Percentiles rank a stretch among this genome's conserved stretches.
These are phyloP conservation scores for Phrynosoma platyrhinos DNA, from an alignment of 2,113 vertebrate species.

Conservation along the genomic window DNA sequence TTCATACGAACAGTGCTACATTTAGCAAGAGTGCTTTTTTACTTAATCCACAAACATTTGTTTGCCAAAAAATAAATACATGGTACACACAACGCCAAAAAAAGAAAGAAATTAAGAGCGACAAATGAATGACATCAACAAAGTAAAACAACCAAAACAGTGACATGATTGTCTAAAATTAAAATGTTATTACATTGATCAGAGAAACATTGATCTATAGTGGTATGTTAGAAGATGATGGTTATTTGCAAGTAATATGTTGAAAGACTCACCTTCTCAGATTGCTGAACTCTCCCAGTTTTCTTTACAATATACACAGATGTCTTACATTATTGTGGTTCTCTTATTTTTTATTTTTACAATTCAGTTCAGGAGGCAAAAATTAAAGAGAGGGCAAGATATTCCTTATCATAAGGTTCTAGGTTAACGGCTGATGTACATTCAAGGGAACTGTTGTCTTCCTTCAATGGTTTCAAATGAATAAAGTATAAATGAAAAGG, in stretches of 20 bases:
- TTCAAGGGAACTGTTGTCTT: slow-evolving; percentile 75
- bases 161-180: slow-evolving; percentile 98
- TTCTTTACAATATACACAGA: slow-evolving; percentile 84
- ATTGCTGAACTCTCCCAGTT: slow-evolving; percentile 78
- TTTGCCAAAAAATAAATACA: slow-evolving; percentile 99
- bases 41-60: slow-evolving; percentile 94
- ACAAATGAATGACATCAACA: slow-evolving; percentile 62
- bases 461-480: slow-evolving; percentile 81
- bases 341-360: slow-evolving; percentile 64
- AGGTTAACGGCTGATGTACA: slow-evolving; percentile 76
- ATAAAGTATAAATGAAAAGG: slow-evolving; percentile 80
- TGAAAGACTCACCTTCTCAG: slow-evolving; percentile 76
- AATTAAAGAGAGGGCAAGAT: slow-evolving; percentile 75
- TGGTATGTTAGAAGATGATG: slow-evolving; percentile 80
- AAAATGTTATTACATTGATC: slow-evolving; percentile 90
- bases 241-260: slow-evolving; percentile 69
- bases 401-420: slow-evolving; percentile 78
- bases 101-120: slow-evolving; percentile 3
- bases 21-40: slow-evolving; percentile 90
- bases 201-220: slow-evolving; percentile 88
- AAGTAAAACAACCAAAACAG: slow-evolving; percentile 77
- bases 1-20: slow-evolving; percentile 91
- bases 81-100: slow-evolving; percentile 86
- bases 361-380: slow-evolving; percentile 81
- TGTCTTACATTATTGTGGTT: slow-evolving; percentile 71